These are phyloP conservation scores for Hesperia comma DNA, from an alignment of 2,888 invertebrate species.

Conservation along the genomic window DNA sequence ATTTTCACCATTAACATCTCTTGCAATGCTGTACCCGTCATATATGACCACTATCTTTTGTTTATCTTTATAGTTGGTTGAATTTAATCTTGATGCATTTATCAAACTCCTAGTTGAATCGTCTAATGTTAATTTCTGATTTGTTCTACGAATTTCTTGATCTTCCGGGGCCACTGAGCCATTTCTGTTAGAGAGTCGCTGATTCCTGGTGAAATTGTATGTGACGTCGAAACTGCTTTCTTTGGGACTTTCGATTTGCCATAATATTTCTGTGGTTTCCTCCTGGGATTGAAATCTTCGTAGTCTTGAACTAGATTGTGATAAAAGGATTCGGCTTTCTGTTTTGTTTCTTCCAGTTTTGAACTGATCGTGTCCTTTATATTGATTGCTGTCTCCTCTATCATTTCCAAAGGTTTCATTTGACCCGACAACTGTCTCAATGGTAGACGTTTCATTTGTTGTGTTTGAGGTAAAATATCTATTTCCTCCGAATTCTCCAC, in stretches of 20 bases:
- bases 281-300: slow-evolving; percentile 63
- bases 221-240: slow-evolving; percentile 63
- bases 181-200: slow-evolving; percentile 71
- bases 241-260: slow-evolving; percentile 62
- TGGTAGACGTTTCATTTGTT: slow-evolving; percentile 48
- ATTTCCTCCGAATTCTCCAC: slow-evolving; percentile 53
- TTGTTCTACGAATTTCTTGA: slow-evolving; percentile 70
- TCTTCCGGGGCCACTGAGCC: slow-evolving; percentile 69
- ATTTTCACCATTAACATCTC: slow-evolving; percentile 73
- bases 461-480: slow-evolving; percentile 54
- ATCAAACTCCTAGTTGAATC: slow-evolving; percentile 41
- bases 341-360: slow-evolving; percentile 68
- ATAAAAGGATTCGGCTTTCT: slow-evolving; percentile 67
- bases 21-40: slow-evolving; percentile 76
- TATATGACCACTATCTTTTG: slow-evolving; percentile 67
- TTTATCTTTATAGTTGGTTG: slow-evolving; percentile 44
- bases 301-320: slow-evolving; percentile 69
- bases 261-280: slow-evolving; percentile 58
- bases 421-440: slow-evolving; percentile 45
- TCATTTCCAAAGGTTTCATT: slow-evolving; percentile 52
- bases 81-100: slow-evolving; percentile 42
- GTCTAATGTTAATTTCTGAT: slow-evolving; percentile 62
- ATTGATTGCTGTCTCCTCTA: slow-evolving; percentile 54
- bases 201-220: slow-evolving; percentile 67
- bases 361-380: slow-evolving; percentile 62